phyloP scores from a whole-genome alignment of 2,797 vertebrate genomes.

The Acrossocheilus wenchowensis region DNA sequence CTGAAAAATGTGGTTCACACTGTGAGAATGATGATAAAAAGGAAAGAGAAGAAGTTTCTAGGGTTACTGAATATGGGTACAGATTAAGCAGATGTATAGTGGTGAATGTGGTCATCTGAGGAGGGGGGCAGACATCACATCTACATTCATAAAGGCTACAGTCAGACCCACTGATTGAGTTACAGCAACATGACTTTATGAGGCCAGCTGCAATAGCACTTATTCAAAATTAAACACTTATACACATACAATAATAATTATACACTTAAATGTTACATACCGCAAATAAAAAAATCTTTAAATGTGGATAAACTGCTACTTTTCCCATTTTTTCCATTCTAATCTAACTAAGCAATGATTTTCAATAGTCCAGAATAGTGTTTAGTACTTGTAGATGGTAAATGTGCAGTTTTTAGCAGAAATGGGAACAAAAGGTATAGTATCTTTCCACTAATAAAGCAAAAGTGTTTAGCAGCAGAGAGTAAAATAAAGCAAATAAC shows the following conservation, averaged over 20 bases:
- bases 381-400: not conserved
- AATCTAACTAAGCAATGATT: not conserved
- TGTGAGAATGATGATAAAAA: not conserved
- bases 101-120: not conserved
- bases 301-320: not conserved
- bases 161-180: slow-evolving; percentile 30
- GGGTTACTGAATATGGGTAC: not conserved
- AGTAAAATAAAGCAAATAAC: not conserved
- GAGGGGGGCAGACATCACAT: slow-evolving; percentile 22
- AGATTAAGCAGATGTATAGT: not conserved
- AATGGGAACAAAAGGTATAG: not conserved
- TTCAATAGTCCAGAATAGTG: not conserved
- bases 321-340: not conserved
- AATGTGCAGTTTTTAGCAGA: not conserved
- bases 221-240: slow-evolving; percentile 38
- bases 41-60: not conserved
- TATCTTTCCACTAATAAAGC: not conserved
- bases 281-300: not conserved
- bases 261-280: not conserved
- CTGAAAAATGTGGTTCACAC: not conserved
- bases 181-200: slow-evolving; percentile 39
- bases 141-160: slow-evolving; percentile 51
- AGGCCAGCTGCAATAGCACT: slow-evolving; percentile 55
- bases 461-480: not conserved
- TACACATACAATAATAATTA: not conserved